Evolutionary conservation across 2,797 vertebrate species (phyloP), one percentile per base, ranked within the genome.

Genomic region (Sciaenops ocellatus): DNA sequence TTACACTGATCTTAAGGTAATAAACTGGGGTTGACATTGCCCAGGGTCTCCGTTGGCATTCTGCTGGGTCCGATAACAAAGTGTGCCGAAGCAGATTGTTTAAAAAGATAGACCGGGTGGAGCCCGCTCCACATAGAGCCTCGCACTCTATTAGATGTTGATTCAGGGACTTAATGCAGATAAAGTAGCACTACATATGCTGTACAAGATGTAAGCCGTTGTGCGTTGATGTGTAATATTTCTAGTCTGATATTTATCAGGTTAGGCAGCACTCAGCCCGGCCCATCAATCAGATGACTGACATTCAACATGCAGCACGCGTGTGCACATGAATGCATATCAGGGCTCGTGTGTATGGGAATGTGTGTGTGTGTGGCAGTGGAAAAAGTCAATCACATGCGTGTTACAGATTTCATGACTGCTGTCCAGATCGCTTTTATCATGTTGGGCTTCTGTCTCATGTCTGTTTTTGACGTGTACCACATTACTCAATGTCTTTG

Each of bases 1-100:
- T 88, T 91, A 85, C 86, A 76, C 80, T 73, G 73, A 93, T 93
- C 90, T 90, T 81, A 47, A 87, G 80, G 90, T 91, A 90, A 90
- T 88, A 89, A 90, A 84, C 85, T 76, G 79, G 73, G 83, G 68
- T 83, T 86, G 84, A 89, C 92, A 85, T 89, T 85, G 91, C 86
- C 70, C 87, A 13, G 82, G 89, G 87, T 90, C 89, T 88, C 86
- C 76, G 68, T 74, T 78, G 88, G 86, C 81, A 78, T 88, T 87
- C 90, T 84, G 79, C 84, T 42, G 80, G 69, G 60, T 76, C 84
- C 24, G 89, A 88, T 90, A 91, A 89, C 89, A 85, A 84, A 83
- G 89, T 87, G 88, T 85, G 83, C 74, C 13, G 15, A 70, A 62
- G 74, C 77, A 83, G 90, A 92, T 90, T 50, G 80, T 81, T 81